These are phyloP conservation scores for Myoxocephalus aenaeus DNA, from an alignment of 2,797 vertebrate species.

Conservation along the genomic window DNA sequence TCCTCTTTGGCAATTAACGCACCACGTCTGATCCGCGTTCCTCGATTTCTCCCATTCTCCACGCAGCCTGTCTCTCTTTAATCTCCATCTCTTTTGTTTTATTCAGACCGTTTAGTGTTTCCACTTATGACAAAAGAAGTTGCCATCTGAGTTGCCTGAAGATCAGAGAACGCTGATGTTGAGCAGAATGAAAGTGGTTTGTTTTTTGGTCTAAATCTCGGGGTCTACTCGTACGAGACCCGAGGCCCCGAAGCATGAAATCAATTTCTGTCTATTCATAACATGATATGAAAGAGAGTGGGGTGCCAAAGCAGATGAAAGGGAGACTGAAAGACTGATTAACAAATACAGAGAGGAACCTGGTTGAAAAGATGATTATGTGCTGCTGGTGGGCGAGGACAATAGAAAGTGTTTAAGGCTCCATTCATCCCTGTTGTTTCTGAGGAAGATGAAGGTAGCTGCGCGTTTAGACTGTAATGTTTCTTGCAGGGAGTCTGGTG, in stretches of 20 bases:
- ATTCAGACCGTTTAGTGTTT: constrained; percentile 46
- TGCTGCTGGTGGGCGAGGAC: constrained; percentile 39
- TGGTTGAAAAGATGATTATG: constrained; percentile 45
- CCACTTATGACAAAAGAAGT: constrained; percentile 42
- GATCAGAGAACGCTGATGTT: constrained; percentile 49
- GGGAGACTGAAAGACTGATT: constrained; percentile 51
- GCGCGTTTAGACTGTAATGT: constrained; percentile 11
- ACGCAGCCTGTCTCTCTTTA: constrained; percentile 36
- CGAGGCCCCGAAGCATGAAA: constrained; percentile 53
- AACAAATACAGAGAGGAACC: constrained; percentile 42
- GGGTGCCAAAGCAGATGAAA: constrained; percentile 49
- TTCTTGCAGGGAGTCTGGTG: constrained; percentile 21
- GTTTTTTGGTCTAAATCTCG: constrained; percentile 7
- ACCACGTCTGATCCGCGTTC: constrained; percentile 37
- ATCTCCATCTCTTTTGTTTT: constrained; percentile 49
- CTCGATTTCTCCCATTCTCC: constrained; percentile 37
- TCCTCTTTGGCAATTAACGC: constrained; percentile 39
- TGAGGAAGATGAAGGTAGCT: constrained; percentile 43
- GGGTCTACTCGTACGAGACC: constrained; percentile 23
- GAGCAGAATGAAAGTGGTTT: constrained; percentile 27
- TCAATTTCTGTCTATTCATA: constrained; percentile 55
- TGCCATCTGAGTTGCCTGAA: constrained; percentile 27
- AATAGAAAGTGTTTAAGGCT: constrained; percentile 42
- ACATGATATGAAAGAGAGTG: constrained; percentile 39
- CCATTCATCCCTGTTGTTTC: constrained; percentile 48